Conservation (phyloP, 2,113 vertebrate genomes). For the Clarias batrachus region DNA sequence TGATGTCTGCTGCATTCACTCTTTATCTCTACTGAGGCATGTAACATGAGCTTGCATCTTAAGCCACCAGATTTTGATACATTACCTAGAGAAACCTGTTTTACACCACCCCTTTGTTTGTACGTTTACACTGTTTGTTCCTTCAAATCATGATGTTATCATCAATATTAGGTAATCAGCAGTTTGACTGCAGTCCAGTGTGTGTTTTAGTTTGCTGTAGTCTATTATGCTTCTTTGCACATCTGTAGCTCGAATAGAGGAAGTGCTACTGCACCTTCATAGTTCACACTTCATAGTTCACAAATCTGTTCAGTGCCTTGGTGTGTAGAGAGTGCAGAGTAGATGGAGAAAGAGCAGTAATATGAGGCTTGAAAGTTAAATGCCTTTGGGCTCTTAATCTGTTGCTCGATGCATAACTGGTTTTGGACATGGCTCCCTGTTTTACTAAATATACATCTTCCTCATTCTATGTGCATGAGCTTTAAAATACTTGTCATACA, state of each 20-base stretch:
- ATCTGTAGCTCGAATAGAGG: neutral
- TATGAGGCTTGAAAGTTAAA: neutral
- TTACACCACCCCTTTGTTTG: neutral
- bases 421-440: neutral
- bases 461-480: neutral
- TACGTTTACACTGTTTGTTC: neutral
- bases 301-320: neutral
- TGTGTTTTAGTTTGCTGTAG: too few relatives aligned
- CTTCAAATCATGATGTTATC: neutral
- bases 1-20: neutral
- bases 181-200: neutral
- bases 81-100: neutral
- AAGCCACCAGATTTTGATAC: neutral
- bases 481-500: neutral
- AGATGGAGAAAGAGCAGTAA: neutral
- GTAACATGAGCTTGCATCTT: neutral
- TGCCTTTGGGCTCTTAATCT: neutral
- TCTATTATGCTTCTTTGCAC: neutral
- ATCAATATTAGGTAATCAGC: neutral
- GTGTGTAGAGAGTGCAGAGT: neutral
- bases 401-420: neutral
- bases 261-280: conserved; percentile 26
- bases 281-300: conserved; percentile 7
- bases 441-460: neutral
- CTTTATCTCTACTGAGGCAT: neutral